phyloP scores from a whole-genome alignment of 2,797 vertebrate species.

The Psittacula echo region DNA sequence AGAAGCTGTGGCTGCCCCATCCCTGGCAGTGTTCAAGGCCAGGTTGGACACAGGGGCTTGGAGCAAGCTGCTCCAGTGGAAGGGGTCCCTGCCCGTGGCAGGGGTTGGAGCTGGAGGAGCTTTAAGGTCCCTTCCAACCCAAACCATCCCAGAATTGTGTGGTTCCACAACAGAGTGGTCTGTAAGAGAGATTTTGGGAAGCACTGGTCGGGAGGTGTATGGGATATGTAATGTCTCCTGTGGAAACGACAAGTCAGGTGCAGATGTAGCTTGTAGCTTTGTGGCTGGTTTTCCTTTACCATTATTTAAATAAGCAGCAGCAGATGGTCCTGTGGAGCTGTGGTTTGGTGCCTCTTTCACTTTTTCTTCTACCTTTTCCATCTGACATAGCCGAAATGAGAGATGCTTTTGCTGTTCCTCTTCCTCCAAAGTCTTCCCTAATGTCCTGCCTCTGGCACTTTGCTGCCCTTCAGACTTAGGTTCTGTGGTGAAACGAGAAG shows the following conservation, averaged over 20 bases:
- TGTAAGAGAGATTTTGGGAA: neutral
- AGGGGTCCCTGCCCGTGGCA: too few relatives aligned
- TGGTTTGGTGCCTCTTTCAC: neutral
- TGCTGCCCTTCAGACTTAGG: neutral
- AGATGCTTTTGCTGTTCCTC: fast-evolving
- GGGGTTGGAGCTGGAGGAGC: too few relatives aligned
- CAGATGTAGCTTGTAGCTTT: neutral
- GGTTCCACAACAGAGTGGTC: neutral
- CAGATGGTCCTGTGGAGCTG: neutral
- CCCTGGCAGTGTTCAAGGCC: too few relatives aligned
- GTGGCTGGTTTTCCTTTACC: neutral
- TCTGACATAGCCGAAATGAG: neutral
- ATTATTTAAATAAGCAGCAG: neutral
- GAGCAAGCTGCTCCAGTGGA: too few relatives aligned
- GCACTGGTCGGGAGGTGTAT: fast-evolving
- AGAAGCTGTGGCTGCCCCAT: too few relatives aligned
- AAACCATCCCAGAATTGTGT: neutral
- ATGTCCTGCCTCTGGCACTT: neutral
- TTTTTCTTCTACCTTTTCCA: neutral
- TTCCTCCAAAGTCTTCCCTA: neutral
- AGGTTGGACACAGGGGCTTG: too few relatives aligned
- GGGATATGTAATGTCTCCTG: neutral
- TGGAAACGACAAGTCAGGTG: neutral
- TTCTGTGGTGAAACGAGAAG: neutral
- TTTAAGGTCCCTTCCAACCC: neutral